Percentiles rank a stretch among this genome's conserved stretches.
These are phyloP conservation scores for Arrhopalites spinosus DNA, from an alignment of 2,888 invertebrate genomes.

Conservation along the genomic window DNA sequence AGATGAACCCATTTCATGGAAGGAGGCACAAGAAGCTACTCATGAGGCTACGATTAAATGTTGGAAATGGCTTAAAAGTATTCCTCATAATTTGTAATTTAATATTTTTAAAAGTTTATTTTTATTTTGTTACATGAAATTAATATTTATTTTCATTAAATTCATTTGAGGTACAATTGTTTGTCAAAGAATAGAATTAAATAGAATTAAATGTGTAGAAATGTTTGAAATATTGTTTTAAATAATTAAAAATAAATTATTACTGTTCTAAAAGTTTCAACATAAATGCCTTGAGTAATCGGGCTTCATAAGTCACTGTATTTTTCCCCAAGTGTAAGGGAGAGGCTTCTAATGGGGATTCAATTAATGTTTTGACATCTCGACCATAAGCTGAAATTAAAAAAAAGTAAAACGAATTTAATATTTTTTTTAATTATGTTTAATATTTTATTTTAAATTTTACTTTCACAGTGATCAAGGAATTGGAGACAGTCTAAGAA, in stretches of 20 bases:
- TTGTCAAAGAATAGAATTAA: neutral
- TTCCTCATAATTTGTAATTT: constrained; percentile 1
- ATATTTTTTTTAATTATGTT: neutral
- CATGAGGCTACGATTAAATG: constrained; percentile 31
- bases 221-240: neutral
- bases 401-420: neutral
- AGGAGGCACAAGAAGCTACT: constrained; percentile 17
- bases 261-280: constrained; percentile 64
- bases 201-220: no score
- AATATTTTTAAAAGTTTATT: neutral
- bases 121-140: neutral
- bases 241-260: no score
- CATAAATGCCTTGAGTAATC: constrained; percentile 80
- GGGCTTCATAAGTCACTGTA: constrained; percentile 88
- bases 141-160: neutral
- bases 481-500: constrained; percentile 86
- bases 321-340: constrained; percentile 75
- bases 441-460: constrained; percentile 36
- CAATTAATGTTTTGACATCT: constrained; percentile 80
- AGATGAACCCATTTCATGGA: neutral
- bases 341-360: constrained; percentile 76
- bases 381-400: constrained; percentile 74
- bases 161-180: neutral
- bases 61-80: constrained; percentile 30
- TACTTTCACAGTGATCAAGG: constrained; percentile 85